These are phyloP conservation scores for Drosophila pseudotakahashii DNA, from an alignment of 2,888 invertebrate genomes.

Conservation along the genomic window DNA sequence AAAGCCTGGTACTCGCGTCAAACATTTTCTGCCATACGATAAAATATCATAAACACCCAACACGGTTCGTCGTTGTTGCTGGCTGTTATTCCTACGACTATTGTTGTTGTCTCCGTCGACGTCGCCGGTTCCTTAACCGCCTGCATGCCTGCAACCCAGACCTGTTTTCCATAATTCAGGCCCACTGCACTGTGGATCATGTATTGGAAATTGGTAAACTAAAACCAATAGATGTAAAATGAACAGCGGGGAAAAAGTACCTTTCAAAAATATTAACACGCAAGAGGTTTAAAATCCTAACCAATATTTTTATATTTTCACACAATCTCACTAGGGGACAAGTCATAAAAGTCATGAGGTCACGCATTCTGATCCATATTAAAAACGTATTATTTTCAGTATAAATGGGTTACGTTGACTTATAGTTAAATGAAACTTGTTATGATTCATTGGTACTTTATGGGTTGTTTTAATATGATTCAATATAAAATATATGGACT, in stretches of 20 bases:
- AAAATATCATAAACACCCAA: slow-evolving; percentile 53
- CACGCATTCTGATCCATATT: too few species aligned
- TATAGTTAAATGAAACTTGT: not conserved
- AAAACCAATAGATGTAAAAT: not conserved
- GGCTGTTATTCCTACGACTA: slow-evolving; percentile 35
- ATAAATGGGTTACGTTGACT: not conserved
- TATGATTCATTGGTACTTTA: not conserved
- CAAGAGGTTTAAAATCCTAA: too few species aligned
- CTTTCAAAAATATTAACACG: not conserved
- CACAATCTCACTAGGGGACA: not conserved
- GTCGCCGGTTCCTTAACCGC: slow-evolving; percentile 56
- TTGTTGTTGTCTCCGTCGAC: slow-evolving; percentile 37
- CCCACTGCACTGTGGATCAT: slow-evolving; percentile 33
- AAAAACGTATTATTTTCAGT: not conserved
- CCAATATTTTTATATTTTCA: not conserved
- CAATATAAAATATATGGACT: too few species aligned
- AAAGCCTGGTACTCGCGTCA: slow-evolving; percentile 26
- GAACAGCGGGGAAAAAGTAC: not conserved
- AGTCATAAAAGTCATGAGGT: too few species aligned
- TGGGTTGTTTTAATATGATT: not conserved
- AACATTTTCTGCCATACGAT: slow-evolving; percentile 45
- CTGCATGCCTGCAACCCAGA: slow-evolving; percentile 63
- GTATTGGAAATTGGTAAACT: not conserved
- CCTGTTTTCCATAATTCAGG: slow-evolving; percentile 73
- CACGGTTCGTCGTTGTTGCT: slow-evolving; percentile 30